Conservation (phyloP, 2,888 invertebrate species). For the Cryptocephalus primarius region DNA sequence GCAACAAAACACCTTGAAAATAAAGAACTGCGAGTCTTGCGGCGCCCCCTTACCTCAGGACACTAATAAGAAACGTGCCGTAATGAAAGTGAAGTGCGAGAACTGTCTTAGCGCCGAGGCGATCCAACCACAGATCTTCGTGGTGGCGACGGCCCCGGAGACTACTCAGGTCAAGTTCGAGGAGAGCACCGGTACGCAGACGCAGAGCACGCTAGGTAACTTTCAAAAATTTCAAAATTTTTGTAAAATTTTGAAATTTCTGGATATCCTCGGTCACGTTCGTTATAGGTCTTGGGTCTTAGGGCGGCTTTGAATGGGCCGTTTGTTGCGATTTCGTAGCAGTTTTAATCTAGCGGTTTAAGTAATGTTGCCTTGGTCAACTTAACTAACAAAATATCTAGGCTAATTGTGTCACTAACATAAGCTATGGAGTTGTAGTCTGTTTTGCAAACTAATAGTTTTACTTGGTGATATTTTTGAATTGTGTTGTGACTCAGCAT, state of each 20-base stretch:
- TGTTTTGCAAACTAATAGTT: no score
- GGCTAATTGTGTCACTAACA: no score
- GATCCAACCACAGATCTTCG: constrained; percentile 46
- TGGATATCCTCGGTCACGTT: neutral
- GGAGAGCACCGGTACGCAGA: constrained; percentile 33
- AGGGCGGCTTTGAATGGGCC: no score
- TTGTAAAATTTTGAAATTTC: no score
- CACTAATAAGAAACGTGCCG: constrained; percentile 36
- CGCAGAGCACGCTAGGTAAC: constrained; percentile 24
- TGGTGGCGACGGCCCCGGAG: constrained; percentile 44
- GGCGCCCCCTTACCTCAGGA: constrained; percentile 36
- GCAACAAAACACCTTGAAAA: constrained; percentile 32
- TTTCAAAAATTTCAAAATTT: neutral
- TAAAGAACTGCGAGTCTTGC: constrained; percentile 37
- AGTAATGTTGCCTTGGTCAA: no score
- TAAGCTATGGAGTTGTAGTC: no score
- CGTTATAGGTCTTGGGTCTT: no score
- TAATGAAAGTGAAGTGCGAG: constrained; percentile 38
- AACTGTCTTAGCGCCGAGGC: constrained; percentile 36
- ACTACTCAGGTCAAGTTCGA: constrained; percentile 30
- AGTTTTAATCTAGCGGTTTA: no score
- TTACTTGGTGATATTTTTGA: no score
- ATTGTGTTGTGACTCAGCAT: no score
- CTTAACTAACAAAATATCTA: no score
- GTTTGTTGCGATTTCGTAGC: no score